Percentiles rank a stretch among this genome's conserved stretches.
Conservation (phyloP, 2,113 vertebrate species). For the Thoracochromis brauschi region DNA sequence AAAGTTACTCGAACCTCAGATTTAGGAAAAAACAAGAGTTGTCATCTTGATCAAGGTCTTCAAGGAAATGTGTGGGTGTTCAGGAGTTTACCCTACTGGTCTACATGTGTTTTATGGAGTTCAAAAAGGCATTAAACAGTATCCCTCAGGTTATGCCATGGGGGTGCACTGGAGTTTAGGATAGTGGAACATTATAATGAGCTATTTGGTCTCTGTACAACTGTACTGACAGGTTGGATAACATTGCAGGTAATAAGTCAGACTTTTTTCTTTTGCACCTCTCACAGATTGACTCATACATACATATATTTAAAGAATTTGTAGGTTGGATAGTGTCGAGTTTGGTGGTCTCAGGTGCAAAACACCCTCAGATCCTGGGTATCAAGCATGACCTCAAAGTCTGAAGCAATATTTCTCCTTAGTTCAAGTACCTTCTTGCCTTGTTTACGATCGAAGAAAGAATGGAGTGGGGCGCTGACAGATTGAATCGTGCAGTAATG, state of each 20-base stretch:
- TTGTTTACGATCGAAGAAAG: background rate
- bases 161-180: background rate
- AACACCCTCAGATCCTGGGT: background rate
- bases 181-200: background rate
- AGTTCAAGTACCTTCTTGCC: background rate
- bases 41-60: background rate
- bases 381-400: background rate
- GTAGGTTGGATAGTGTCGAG: background rate
- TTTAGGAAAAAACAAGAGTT: background rate
- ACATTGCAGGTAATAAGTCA: background rate
- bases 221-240: background rate
- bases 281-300: background rate
- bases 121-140: background rate
- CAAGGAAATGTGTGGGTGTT: background rate
- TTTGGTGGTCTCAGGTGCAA: background rate
- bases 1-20: background rate
- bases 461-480: background rate
- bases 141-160: background rate
- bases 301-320: background rate
- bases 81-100: background rate
- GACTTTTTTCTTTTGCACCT: background rate
- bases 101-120: background rate
- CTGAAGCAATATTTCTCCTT: background rate
- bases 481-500: background rate
- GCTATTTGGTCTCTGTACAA: background rate